Percentiles rank a stretch among this genome's conserved stretches.
Evolutionary conservation across 2,797 vertebrate genomes (phyloP).

Genomic region (Halcyon badia): DNA sequence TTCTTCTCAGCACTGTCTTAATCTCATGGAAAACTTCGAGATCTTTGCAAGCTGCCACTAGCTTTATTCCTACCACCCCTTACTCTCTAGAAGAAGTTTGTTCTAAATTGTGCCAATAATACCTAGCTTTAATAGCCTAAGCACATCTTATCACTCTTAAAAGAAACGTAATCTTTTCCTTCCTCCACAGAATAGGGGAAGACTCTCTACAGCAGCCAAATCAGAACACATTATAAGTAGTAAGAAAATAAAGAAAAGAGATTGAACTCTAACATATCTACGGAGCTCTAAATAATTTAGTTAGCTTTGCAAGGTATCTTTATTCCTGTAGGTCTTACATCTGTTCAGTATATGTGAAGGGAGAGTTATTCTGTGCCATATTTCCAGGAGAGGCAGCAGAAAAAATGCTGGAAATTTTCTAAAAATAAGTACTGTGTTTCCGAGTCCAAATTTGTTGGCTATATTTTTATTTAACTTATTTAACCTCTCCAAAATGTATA

Average conservation of each 20-base stretch:
- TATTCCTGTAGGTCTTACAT: background rate
- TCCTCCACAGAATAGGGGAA: background rate
- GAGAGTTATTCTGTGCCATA: background rate
- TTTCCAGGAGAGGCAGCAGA: background rate
- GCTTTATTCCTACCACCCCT: background rate
- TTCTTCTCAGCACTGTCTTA: background rate
- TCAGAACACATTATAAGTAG: background rate
- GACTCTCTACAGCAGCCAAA: background rate
- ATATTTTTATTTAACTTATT: background rate
- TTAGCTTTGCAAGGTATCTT: background rate
- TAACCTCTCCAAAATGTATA: background rate
- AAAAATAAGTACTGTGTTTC: background rate
- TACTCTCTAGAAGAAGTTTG: background rate
- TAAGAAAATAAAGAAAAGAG: background rate
- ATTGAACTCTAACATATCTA: background rate
- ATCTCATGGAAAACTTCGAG: background rate
- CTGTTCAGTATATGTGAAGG: background rate
- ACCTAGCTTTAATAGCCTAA: background rate
- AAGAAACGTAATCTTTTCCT: background rate
- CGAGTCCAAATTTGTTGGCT: background rate
- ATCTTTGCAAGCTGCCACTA: background rate
- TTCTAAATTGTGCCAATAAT: background rate
- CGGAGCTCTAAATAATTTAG: background rate
- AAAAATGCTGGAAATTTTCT: background rate
- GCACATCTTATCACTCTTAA: background rate